Evolutionary conservation across 2,888 invertebrate genomes (phyloP).

Genomic region (Hyppa rectilinea): DNA sequence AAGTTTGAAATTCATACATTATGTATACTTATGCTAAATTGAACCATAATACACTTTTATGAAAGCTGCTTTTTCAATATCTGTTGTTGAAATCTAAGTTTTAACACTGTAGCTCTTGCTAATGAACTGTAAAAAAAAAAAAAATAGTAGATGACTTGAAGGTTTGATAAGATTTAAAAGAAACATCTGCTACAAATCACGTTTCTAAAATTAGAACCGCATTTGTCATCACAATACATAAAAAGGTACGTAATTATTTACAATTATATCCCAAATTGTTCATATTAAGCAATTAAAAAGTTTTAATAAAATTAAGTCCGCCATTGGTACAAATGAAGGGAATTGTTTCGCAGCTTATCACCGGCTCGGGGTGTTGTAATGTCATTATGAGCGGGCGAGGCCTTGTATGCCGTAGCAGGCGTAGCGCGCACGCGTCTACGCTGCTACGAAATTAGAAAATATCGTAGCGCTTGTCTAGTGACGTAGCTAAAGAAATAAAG

Average conservation of each 20-base stretch:
- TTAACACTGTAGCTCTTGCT: not conserved
- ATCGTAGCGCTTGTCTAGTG: conserved; percentile 28
- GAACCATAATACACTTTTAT: not conserved
- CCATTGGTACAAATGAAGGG: conserved; percentile 75
- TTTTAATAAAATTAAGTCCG: conserved; percentile 62
- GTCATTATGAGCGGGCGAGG: conserved; percentile 69
- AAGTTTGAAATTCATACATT: conserved; percentile 24
- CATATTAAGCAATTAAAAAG: conserved; percentile 27
- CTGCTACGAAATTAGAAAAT: conserved; percentile 53
- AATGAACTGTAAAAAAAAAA: not conserved
- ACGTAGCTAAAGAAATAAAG: not conserved
- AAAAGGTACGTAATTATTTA: conserved; percentile 2
- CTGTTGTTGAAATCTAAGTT: not conserved
- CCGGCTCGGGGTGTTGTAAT: conserved; percentile 67
- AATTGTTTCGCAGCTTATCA: conserved; percentile 75
- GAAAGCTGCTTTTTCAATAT: not conserved
- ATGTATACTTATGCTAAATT: not conserved
- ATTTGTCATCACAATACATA: conserved; percentile 20
- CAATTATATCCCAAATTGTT: not conserved
- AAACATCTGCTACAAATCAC: not conserved
- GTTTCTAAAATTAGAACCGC: conserved; percentile 10
- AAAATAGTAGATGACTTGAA: not conserved
- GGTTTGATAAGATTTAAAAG: not conserved
- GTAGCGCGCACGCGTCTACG: conserved; percentile 65
- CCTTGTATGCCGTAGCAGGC: conserved; percentile 67